A percentile compares a stretch with the other conserved stretches of the same genome.
These are phyloP conservation scores for Nomia melanderi DNA, from an alignment of 1,140 invertebrate species.

Conservation along the genomic window DNA sequence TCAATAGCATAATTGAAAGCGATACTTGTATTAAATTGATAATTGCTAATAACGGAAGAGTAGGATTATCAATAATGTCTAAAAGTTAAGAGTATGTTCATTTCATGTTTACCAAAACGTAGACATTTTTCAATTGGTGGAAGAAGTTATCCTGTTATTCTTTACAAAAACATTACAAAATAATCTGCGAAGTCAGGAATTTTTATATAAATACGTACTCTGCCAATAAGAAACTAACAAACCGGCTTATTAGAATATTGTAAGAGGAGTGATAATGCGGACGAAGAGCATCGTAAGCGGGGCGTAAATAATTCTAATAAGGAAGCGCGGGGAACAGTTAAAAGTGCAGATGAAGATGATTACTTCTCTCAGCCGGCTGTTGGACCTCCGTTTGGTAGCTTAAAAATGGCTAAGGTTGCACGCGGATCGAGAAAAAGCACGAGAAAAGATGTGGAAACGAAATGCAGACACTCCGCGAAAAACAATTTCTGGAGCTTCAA, in stretches of 20 bases:
- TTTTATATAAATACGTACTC: no score
- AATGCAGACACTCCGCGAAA: slow-evolving; percentile 32
- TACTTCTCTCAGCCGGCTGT: no score
- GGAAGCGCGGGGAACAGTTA: not conserved
- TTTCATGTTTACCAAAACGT: no score
- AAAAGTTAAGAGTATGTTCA: no score
- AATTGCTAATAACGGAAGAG: no score
- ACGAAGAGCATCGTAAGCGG: not conserved
- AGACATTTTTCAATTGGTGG: no score
- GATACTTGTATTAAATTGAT: no score
- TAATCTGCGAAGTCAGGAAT: no score
- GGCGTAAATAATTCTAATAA: not conserved
- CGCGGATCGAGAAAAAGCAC: not conserved
- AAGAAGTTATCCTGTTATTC: no score
- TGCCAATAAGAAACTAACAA: not conserved
- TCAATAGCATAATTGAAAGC: no score
- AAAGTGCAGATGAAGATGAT: not conserved
- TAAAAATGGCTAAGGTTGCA: slow-evolving; percentile 13
- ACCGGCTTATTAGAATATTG: not conserved
- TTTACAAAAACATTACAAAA: no score
- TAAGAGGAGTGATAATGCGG: not conserved
- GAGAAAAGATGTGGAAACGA: slow-evolving; percentile 20
- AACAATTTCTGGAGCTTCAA: slow-evolving; percentile 31
- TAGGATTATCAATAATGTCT: no score
- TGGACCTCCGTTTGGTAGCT: not conserved